Base-by-base conservation (phyloP, 2,113 vertebrate genomes). In the Nibea albiflora region DNA sequence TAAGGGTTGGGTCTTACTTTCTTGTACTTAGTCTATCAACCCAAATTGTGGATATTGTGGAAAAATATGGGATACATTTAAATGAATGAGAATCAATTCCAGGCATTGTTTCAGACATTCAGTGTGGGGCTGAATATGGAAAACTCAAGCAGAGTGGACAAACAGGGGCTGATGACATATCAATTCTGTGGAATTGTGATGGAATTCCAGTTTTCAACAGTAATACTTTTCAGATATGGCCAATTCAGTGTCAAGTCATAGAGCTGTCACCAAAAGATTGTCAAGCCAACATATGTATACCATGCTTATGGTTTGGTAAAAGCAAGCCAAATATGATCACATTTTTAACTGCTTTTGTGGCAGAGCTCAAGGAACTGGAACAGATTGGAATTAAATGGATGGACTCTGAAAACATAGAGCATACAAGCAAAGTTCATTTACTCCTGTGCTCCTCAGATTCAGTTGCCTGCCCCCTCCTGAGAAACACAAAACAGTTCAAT, bases 181-280 rank as follows among this genome's bases (percentile, higher is more conserved):
- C 73, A 54, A 7, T 76, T 44, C 2, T 57, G 50, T 76, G 74
- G 62, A 76, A 76, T 22, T 66, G 62, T 66, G 74, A 76, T 57
- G 62, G 52, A 66, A 57, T 66, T 76, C 73, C 62, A 46, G 73
- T 56, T 56, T 66, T 76, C 22, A 57, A 66, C 35, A 76, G 62
- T 3, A 56, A 28, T 57, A 57, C 46, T 26, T 57, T 46, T 56
- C 50, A 66, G 52, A 26, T 56, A 35, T 50, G 56, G 70, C 11
- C 70, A 9, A 49, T 60, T 49, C 42, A 60, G 56, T n/a, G 50
- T 60, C 56, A 73, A 35, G 3, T 62, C 17, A 61, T 61, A 35
- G 71, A 73, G 46, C 57, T 39, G 20, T 49, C 39, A 15, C 24
- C 44, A 60, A 61, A 31, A 56, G 42, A 73, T 60, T 5, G 9